Evolutionary conservation across 2,797 vertebrate species (phyloP).

Genomic region (Scomberomorus guttatus): DNA sequence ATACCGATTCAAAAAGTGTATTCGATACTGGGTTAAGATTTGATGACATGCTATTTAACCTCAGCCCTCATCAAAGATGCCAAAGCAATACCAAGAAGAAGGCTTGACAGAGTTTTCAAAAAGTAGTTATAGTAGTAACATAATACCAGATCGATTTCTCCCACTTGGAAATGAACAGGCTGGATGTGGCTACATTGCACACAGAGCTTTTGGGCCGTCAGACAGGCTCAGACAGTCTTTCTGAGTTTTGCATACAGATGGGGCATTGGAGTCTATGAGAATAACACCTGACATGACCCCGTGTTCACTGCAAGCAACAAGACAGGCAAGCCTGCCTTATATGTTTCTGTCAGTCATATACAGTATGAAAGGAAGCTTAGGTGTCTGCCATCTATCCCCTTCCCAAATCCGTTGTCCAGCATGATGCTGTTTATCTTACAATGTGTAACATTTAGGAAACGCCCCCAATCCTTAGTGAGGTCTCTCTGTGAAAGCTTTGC

Average conservation of each 20-base stretch:
- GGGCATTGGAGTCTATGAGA: neutral
- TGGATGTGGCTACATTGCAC: neutral
- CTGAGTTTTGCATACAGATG: neutral
- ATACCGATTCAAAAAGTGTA: too few relatives aligned
- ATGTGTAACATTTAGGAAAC: neutral
- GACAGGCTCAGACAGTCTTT: neutral
- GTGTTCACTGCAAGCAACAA: neutral
- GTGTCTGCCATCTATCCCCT: neutral
- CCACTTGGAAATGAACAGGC: neutral
- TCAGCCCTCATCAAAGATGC: too few relatives aligned
- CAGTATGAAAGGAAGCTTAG: neutral
- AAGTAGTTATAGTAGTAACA: neutral
- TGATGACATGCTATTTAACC: neutral
- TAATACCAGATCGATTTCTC: neutral
- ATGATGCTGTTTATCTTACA: neutral
- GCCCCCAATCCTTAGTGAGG: neutral
- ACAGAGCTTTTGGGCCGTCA: neutral
- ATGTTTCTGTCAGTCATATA: neutral
- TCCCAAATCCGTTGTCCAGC: neutral
- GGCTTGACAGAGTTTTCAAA: neutral
- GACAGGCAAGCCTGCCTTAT: neutral
- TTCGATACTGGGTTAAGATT: neutral
- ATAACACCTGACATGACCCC: neutral
- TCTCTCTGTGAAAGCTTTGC: neutral
- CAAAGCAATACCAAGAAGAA: neutral